phyloP scores from a whole-genome alignment of 2,113 vertebrate genomes.

The Crotalus horridus region DNA sequence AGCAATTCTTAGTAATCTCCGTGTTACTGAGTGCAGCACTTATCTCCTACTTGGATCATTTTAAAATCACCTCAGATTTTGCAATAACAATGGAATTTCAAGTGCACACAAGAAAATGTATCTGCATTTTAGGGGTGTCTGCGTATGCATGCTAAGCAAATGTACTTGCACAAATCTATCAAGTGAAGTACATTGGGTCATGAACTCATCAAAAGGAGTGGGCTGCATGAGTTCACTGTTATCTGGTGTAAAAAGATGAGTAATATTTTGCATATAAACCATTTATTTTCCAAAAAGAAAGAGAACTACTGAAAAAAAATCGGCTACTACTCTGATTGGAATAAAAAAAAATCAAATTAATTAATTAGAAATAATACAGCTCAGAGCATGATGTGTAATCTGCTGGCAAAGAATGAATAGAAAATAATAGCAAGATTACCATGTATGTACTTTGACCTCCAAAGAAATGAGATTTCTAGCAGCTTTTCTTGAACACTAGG shows the following conservation, averaged over 20 bases:
- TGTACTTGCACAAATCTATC: background rate
- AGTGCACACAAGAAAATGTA: background rate
- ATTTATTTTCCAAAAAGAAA: background rate
- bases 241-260: background rate
- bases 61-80: slow-evolving; percentile 12
- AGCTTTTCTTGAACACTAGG: slow-evolving; percentile 1
- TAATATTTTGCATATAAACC: background rate
- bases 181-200: background rate
- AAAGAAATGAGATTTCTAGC: slow-evolving; percentile 9
- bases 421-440: slow-evolving; percentile 16
- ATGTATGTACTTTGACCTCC: background rate
- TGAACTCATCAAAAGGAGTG: background rate
- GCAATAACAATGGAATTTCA: background rate
- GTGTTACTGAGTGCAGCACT: background rate
- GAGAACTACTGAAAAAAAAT: background rate
- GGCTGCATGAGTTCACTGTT: background rate
- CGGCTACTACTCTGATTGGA: background rate
- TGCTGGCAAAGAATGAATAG: slow-evolving; percentile 16
- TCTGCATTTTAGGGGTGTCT: fast-evolving
- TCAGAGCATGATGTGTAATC: slow-evolving; percentile 13
- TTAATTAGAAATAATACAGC: slow-evolving; percentile 8
- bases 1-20: background rate
- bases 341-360: slow-evolving; percentile 22
- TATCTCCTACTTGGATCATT: background rate
- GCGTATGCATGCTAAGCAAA: background rate